Evolutionary conservation across 2,797 vertebrate species (phyloP), one percentile per base, ranked within the genome.

Genomic region (Parambassis ranga): DNA sequence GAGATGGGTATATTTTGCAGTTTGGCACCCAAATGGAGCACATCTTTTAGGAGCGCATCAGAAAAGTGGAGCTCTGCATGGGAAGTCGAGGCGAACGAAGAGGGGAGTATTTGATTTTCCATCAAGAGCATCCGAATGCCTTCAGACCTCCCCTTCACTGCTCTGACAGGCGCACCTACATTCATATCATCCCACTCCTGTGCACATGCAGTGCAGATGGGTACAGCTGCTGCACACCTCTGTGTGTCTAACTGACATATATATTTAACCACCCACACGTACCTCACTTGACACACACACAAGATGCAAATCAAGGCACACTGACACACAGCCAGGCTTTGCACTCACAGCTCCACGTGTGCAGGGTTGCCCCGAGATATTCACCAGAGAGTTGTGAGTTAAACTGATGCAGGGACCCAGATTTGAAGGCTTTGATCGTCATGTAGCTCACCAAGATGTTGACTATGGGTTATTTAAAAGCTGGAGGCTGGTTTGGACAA

Each of bases 231-330:
- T 37, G 69, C 76, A 72, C 77, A 78, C 82, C 71, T 79, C 71
- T 35, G 50, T 31, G 67, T 59, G 41, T 84, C 77, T 43, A 18
- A 50, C 68, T 72, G 75, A 81, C 79, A 87, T 81, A 77, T 84
- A 84, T 87, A 85, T 87, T 87, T 84, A 86, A 84, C 81, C 78
- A 69, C 75, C 68, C 79, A 65, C 71, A 47, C 55, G 1, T 27
- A 55, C 68, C 69, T 71, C 60, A 75, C 60, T 47, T 70, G 69
- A 71, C 65, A 67, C 28, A 42, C 39, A 46, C 14, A 10, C 72
- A 8, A 46, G 50, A 78, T 68, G 77, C 71, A 79, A 73, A 79
- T 43, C 2, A 46, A 60, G 59, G 61, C 77, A 57, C 46, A 38
- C 70, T 67, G 57, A 72, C 65, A 73, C 26, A 63, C 43, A 53